Evolutionary conservation across 2,797 vertebrate species (phyloP), one percentile per base, ranked within the genome.

Genomic region (Vespertilio murinus): DNA sequence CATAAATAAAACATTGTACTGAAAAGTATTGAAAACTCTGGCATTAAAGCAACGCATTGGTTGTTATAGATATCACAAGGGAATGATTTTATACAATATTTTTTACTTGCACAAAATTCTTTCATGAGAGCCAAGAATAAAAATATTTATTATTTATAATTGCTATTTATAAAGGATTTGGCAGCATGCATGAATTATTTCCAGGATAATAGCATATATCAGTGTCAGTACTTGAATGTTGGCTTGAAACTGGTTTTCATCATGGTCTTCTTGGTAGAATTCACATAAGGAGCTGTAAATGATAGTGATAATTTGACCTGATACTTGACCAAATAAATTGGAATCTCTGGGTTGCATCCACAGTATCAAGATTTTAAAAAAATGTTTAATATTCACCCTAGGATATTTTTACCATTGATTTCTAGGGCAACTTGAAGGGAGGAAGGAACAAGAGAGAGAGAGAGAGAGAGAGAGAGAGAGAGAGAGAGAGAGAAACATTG

Each of bases 111-210:
- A 88, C 10, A 61, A 82, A 52, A 40, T 49, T 90, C 28, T 14
- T 42, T 89, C 8, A 59, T 80, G 23, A 81, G 0, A 91, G 1
- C 20, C 23, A 38, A 83, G 22, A 78, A 20, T 4, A 42, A 54
- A 93, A 25, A 16, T 82, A 69, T 2, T 67, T 82, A 80, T 80
- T 90, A 82, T 82, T 94, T 94, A 17, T 56, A 42, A 2, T 78
- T 81, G 13, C 0, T 75, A 33, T 23, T 82, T 86, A 52, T 0
- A 59, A 20, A 54, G 8, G 2, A 6, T 17, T 84, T 80, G 61
- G 30, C 14, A 75, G 25, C 1, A 77, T 16, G 35, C 4, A 45
- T 28, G 6, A 49, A 3, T 67, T 22, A 75, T 30, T 33, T 67
- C 4, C 52, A 71, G 12, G 3, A 38, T 77, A 52, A 80, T 28